Evolutionary conservation across 2,113 vertebrate species (phyloP), one percentile per base, ranked within the genome.

Genomic region (Chaenocephalus aceratus): DNA sequence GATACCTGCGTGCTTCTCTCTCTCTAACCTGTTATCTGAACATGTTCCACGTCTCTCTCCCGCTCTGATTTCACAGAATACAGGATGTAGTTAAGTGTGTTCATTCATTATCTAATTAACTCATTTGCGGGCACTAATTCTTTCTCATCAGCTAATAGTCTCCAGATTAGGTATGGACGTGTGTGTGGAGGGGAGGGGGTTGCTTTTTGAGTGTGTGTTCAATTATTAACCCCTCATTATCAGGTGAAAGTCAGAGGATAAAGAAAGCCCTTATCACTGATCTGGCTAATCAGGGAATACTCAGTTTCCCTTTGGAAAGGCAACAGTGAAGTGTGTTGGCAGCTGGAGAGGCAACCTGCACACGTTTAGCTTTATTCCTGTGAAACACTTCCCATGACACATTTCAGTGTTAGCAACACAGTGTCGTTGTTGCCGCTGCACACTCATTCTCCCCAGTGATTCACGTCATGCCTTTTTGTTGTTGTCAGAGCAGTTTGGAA

Each of bases 51-150:
- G 11, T 85, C 70, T 78, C 71, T 75, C 41, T 61, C 70, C 45
- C 44, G 51, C 61, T 75, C 77, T 72, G 71, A 87, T 90, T 87
- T 87, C 63, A 79, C 80, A 80, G 75, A 83, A 75, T 72, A 77
- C 88, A 88, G 82, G 80, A 88, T 89, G 76, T 79, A 68, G 84
- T 87, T 75, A 87, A 89, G 90, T 72, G 86, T 86, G 80, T 88
- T 88, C 83, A 76, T 86, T 91, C 85, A 88, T 92, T 93, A 91
- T 83, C 90, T 91, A 86, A 92, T 93, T 89, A 92, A 86, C 85
- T 82, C 59, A 90, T 91, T 92, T 85, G 76, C 79, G 72, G 80
- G 77, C 70, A 9, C 82, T 89, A 88, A 92, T 93, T 91, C 83
- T 82, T 89, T 78, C 82, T 90, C 88, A 91, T 93, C 86, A 88